Conservation (phyloP, 1,140 invertebrate species). For the Trinorchestia longiramus region DNA sequence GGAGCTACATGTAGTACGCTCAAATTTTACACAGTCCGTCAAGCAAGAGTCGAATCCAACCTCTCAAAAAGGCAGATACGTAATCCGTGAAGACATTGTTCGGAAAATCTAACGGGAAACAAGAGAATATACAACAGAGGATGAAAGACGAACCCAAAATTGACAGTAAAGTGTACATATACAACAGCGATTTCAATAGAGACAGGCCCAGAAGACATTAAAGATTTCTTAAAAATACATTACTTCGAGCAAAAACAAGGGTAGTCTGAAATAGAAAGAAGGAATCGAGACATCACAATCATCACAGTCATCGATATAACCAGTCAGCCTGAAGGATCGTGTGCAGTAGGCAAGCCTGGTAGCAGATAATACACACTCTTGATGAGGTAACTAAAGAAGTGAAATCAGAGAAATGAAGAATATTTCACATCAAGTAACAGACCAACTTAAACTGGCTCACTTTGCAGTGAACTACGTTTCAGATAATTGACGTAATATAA, state of each 20-base stretch:
- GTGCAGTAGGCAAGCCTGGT: not conserved
- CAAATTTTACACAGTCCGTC: not conserved
- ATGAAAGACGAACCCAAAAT: too few relatives aligned
- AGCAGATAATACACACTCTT: not conserved
- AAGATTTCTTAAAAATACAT: not conserved
- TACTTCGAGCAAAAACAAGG: not conserved
- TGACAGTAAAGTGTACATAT: not conserved
- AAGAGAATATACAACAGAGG: too few relatives aligned
- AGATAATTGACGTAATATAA: not conserved
- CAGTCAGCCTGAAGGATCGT: not conserved
- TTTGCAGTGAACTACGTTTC: not conserved
- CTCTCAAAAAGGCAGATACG: not conserved
- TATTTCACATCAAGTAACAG: not conserved
- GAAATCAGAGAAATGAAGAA: not conserved
- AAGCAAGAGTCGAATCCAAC: not conserved
- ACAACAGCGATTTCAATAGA: not conserved
- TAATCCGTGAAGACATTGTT: too few relatives aligned
- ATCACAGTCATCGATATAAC: not conserved
- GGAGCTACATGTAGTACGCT: not conserved
- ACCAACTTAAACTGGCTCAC: not conserved
- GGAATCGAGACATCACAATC: not conserved
- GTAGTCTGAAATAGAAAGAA: not conserved
- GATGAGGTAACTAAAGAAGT: not conserved
- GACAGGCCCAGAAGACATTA: not conserved
- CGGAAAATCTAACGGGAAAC: too few relatives aligned